A percentile compares a stretch with the other conserved stretches of the same genome.
phyloP scores from a whole-genome alignment of 2,888 invertebrate species.

The Drosophila dives region DNA sequence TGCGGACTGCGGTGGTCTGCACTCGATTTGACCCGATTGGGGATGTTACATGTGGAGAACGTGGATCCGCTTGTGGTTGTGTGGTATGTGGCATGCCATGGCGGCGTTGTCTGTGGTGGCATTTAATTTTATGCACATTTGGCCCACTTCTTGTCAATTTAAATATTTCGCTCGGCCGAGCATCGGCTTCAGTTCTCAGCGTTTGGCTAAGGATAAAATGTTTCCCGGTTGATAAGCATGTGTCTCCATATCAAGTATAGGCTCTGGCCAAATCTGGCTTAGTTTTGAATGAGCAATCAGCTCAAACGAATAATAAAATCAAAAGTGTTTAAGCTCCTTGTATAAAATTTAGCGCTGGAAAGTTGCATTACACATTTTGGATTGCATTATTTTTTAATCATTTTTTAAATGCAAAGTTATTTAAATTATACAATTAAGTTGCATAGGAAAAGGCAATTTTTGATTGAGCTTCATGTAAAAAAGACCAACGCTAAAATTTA shows the following conservation, averaged over 20 bases:
- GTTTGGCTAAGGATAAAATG: neutral
- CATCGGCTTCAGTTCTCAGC: slow-evolving; percentile 16
- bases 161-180: slow-evolving; percentile 62
- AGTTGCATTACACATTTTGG: neutral
- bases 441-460: rapidly evolving
- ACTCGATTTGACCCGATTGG: slow-evolving; percentile 60
- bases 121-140: slow-evolving; percentile 65
- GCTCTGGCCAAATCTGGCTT: neutral
- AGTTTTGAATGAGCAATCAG: neutral
- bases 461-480: neutral
- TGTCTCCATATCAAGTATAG: slow-evolving; percentile 7
- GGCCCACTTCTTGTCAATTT: slow-evolving; percentile 53
- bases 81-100: slow-evolving; percentile 2
- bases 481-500: no score
- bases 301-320: neutral
- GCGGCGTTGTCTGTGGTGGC: slow-evolving; percentile 30
- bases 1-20: slow-evolving; percentile 47
- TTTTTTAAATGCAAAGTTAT: neutral
- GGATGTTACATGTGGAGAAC: slow-evolving; percentile 14
- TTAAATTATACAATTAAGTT: neutral
- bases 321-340: neutral
- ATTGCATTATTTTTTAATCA: neutral
- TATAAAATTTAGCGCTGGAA: neutral
- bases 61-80: slow-evolving; percentile 10
- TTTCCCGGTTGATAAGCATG: slow-evolving; percentile 9